phyloP scores from a whole-genome alignment of 2,888 invertebrate species.

The Sthenelais limicola region DNA sequence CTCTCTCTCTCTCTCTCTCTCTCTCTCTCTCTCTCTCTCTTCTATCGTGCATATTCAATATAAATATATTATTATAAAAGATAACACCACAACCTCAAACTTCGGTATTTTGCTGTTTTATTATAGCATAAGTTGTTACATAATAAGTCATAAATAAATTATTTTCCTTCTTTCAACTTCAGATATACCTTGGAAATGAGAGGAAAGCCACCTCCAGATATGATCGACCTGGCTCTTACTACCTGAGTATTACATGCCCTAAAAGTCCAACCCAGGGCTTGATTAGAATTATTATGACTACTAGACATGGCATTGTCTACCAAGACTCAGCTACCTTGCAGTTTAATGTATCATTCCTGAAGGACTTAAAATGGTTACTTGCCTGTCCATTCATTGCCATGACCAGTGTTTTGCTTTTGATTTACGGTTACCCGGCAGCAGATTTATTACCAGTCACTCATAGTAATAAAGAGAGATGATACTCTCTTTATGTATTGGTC shows the following conservation, averaged over 20 bases:
- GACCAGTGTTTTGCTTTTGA: slow-evolving; percentile 38
- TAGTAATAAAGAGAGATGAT: slow-evolving; percentile 40
- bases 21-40: background rate
- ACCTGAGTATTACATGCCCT: slow-evolving; percentile 36
- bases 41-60: background rate
- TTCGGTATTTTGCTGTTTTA: no score
- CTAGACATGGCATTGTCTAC: slow-evolving; percentile 40
- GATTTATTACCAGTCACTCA: slow-evolving; percentile 47
- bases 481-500: background rate
- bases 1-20: no score
- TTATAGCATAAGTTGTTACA: no score
- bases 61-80: background rate
- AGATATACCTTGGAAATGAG: slow-evolving; percentile 41
- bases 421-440: slow-evolving; percentile 48
- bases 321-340: slow-evolving; percentile 42
- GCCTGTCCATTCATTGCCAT: slow-evolving; percentile 44
- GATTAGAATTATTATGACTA: slow-evolving; percentile 43
- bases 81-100: no score
- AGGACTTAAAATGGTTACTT: slow-evolving; percentile 47
- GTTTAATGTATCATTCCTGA: slow-evolving; percentile 43
- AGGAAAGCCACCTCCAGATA: slow-evolving; percentile 29
- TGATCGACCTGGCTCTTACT: slow-evolving; percentile 39
- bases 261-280: slow-evolving; percentile 31
- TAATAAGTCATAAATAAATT: background rate
- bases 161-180: background rate